Evolutionary conservation across 1,140 invertebrate genomes (phyloP).

Genomic region (Drosophila seguyi): DNA sequence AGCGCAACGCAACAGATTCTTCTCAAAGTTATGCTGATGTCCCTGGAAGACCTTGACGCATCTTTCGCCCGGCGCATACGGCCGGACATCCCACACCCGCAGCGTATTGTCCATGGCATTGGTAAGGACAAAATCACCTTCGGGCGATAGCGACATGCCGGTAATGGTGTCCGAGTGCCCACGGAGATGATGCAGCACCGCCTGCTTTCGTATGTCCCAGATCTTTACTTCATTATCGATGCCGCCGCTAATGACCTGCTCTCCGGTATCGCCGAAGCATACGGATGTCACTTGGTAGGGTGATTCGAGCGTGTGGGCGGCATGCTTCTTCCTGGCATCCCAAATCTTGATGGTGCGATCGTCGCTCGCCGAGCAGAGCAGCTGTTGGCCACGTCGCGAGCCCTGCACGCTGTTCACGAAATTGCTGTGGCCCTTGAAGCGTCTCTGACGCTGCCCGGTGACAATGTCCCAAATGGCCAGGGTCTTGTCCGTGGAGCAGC

Average conservation of each 20-base stretch:
- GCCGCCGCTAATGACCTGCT: conserved; percentile 95
- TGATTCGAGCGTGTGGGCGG: conserved; percentile 92
- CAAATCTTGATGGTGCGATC: conserved; percentile 97
- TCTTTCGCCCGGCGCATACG: conserved; percentile 94
- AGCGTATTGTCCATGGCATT: conserved; percentile 99
- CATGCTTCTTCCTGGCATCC: conserved; percentile 93
- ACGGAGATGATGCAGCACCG: conserved; percentile 93
- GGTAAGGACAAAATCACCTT: conserved; percentile 97
- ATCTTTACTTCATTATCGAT: conserved; percentile 99
- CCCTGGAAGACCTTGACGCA: conserved; percentile 97
- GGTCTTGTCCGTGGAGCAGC: conserved; percentile 97
- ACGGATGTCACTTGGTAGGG: conserved; percentile 95
- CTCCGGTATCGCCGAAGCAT: conserved; percentile 97
- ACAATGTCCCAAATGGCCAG: conserved; percentile 98
- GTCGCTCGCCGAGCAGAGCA: conserved; percentile 97
- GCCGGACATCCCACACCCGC: conserved; percentile 92
- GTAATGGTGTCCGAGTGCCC: conserved; percentile 98
- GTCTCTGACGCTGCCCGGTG: conserved; percentile 94
- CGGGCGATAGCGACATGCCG: conserved; percentile 95
- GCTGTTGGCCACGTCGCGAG: conserved; percentile 93
- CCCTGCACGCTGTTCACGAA: conserved; percentile 95
- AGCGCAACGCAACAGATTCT: conserved; percentile 94
- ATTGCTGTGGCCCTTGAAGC: conserved; percentile 95
- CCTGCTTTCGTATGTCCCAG: conserved; percentile 98
- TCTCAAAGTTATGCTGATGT: conserved; percentile 99